Evolutionary conservation across 1,140 invertebrate species (phyloP), one percentile per base, ranked within the genome.

Genomic region (Drosophila varians): DNA sequence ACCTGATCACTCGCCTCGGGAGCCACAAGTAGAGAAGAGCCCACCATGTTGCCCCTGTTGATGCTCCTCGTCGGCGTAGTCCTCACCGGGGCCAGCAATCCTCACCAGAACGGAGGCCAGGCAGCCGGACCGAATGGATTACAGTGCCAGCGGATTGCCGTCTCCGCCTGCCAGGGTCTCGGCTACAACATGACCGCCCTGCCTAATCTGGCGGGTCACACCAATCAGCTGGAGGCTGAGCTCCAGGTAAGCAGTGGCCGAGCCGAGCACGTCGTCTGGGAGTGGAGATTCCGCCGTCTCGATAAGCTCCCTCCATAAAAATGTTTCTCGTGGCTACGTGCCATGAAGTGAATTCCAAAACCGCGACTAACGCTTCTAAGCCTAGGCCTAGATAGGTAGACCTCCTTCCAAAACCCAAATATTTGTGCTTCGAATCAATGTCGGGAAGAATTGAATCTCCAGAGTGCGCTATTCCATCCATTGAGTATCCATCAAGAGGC

Each of bases 111-210:
- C 26, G 36, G 57, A 8, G 36, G 62, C 28, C 62, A 49, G 23
- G 46, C 48, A 8, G 14, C 34, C 45, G 34, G 55, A 9, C 26
- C 71, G 18, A 88, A 89, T 62, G 82, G 90, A 91, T 90, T 91
- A 89, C 93, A 95, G 91, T 98, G 97, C 91, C 96, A 97, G 91
- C 93, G 93, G 69, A 96, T 98, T 55, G 94, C 93, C 25, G 94
- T 97, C 25, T 94, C 96, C 8, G 93, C 96, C 91, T 98, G 97
- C 88, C 93, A 95, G 86, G 95, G 96, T 74, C 92, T 97, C 70
- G 94, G 95, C 72, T 98, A 97, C 92, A 98, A 97, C 92, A 94
- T 95, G 91, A 98, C 97, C 7, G 93, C 94, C n/a, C 96, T 97
- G 95, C 96, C 96, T 31, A 97, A 97, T 91, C 93, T 95, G 45